These are phyloP conservation scores for Antigone vipio DNA, from an alignment of 2,113 vertebrate genomes.

Conservation along the genomic window DNA sequence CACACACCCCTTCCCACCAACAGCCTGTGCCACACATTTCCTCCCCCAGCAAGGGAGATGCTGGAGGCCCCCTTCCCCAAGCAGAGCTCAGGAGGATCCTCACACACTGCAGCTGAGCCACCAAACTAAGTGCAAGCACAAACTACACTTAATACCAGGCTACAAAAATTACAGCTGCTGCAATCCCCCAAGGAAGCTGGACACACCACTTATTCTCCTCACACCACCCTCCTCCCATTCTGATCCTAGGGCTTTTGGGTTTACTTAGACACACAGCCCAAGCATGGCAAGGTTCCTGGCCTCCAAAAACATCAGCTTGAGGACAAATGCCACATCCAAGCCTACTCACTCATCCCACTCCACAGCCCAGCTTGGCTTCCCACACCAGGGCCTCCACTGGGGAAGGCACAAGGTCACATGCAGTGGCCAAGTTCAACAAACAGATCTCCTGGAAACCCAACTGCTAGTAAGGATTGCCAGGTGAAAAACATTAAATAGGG, in stretches of 20 bases:
- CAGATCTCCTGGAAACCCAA: neutral
- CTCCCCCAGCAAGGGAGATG: neutral
- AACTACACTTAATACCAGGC: neutral
- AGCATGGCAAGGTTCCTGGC: neutral
- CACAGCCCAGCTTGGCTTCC: neutral
- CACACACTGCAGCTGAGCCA: neutral
- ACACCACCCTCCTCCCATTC: neutral
- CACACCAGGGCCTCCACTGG: accelerated
- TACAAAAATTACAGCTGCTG: neutral
- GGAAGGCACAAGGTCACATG: accelerated
- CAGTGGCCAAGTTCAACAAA: neutral
- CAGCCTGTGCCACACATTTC: neutral
- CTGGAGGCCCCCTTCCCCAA: neutral
- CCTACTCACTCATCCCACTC: neutral
- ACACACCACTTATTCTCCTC: neutral
- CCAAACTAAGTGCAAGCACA: neutral
- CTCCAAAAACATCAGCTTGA: neutral
- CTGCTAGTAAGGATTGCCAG: neutral
- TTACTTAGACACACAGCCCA: neutral
- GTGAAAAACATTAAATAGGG: neutral
- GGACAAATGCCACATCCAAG: neutral
- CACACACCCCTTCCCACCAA: neutral
- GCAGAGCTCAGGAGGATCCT: neutral
- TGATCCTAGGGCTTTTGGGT: neutral
- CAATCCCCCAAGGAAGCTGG: neutral